Evolutionary conservation across 2,113 vertebrate genomes (phyloP).

Genomic region (Dendropsophus ebraccatus): DNA sequence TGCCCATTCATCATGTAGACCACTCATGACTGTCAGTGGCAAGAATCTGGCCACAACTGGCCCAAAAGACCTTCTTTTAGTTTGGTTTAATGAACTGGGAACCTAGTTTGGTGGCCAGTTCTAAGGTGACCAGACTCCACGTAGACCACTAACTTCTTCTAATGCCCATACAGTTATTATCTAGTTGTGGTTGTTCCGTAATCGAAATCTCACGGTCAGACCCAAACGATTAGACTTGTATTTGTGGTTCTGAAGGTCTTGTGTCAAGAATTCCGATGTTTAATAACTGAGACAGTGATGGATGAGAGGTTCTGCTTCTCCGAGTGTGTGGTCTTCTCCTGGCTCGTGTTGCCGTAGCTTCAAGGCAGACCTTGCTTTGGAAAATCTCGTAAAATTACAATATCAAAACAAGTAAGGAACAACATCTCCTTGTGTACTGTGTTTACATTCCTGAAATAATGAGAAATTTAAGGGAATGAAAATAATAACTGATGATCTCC

Average conservation of each 20-base stretch:
- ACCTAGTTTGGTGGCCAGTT: too few species aligned
- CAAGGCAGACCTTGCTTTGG: constrained; percentile 1
- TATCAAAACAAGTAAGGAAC: constrained; percentile 21
- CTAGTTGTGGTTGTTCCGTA: too few species aligned
- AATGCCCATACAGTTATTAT: too few species aligned
- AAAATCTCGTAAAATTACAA: constrained; percentile 3
- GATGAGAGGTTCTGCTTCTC: neutral
- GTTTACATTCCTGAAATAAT: constrained; percentile 29
- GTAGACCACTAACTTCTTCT: too few species aligned
- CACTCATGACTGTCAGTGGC: neutral
- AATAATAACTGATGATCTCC: neutral
- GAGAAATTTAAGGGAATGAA: neutral
- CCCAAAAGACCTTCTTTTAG: too few species aligned
- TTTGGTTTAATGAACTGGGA: too few species aligned
- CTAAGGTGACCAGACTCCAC: too few species aligned
- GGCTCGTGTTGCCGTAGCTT: neutral
- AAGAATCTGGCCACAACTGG: too few species aligned
- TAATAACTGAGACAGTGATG: neutral
- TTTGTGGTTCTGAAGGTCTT: neutral
- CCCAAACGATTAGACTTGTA: too few species aligned
- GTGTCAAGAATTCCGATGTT: neutral
- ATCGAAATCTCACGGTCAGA: too few species aligned
- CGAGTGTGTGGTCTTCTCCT: constrained; percentile 5
- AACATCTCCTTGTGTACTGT: neutral
- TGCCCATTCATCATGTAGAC: neutral